phyloP scores from a whole-genome alignment of 2,797 vertebrate species.

The Tinamus major region DNA sequence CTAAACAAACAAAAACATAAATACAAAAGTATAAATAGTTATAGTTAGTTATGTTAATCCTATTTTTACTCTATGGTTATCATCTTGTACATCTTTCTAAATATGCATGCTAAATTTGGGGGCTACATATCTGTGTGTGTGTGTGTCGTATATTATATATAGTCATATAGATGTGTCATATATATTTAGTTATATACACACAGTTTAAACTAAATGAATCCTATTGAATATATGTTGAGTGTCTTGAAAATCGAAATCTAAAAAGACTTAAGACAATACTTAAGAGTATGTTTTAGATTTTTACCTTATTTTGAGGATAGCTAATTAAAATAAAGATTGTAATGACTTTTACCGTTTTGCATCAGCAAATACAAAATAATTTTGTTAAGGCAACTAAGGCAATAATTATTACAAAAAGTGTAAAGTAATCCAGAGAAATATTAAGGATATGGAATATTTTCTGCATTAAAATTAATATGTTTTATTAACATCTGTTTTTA shows the following conservation, averaged over 20 bases:
- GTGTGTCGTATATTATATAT: too few species aligned
- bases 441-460: slow-evolving; percentile 14
- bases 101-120: neutral
- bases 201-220: neutral
- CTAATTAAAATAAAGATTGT: neutral
- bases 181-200: too few species aligned
- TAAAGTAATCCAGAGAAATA: slow-evolving; percentile 48
- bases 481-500: slow-evolving; percentile 33
- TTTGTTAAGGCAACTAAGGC: neutral
- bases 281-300: neutral
- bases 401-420: slow-evolving; percentile 20
- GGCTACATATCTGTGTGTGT: neutral
- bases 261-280: neutral
- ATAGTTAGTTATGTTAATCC: too few species aligned
- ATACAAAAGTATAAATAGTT: neutral
- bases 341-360: slow-evolving; percentile 9
- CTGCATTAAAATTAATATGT: slow-evolving; percentile 8
- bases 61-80: neutral
- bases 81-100: neutral
- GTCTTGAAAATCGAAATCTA: neutral
- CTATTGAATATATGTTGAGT: neutral
- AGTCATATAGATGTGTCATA: neutral
- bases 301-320: neutral
- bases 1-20: neutral
- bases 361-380: slow-evolving; percentile 40